Evolutionary conservation across 2,888 invertebrate species (phyloP).

Genomic region (Philopedon plagiatum): DNA sequence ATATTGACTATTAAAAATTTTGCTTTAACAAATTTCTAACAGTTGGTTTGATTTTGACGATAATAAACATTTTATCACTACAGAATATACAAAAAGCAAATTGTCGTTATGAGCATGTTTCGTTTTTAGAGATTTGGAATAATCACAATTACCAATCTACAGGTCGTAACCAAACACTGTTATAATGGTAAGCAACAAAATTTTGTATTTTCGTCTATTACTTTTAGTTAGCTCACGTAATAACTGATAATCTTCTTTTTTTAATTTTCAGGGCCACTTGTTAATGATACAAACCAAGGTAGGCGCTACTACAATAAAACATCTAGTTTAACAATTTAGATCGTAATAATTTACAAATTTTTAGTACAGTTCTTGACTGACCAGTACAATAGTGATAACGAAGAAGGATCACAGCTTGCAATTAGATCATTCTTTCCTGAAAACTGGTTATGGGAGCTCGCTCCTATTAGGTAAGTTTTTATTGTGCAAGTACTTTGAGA

Average conservation of each 20-base stretch:
- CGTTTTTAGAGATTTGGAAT: slow-evolving; percentile 70
- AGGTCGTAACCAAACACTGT: slow-evolving; percentile 72
- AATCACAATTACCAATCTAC: slow-evolving; percentile 72
- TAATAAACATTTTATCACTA: too few species aligned
- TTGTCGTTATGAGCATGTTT: not conserved
- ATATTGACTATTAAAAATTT: too few species aligned
- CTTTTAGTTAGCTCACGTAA: too few species aligned
- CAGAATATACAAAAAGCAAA: not conserved
- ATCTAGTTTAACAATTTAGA: not conserved
- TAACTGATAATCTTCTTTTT: not conserved
- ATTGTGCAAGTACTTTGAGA: too few species aligned
- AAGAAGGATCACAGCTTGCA: slow-evolving; percentile 57
- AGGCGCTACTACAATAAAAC: not conserved
- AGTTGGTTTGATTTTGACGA: too few species aligned
- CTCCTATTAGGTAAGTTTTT: slow-evolving; percentile 67
- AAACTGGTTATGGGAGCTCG: slow-evolving; percentile 80
- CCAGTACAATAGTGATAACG: slow-evolving; percentile 57
- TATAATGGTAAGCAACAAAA: slow-evolving; percentile 57
- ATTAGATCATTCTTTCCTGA: slow-evolving; percentile 72
- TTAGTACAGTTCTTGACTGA: slow-evolving; percentile 59
- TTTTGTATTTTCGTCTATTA: too few species aligned
- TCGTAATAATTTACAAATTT: slow-evolving; percentile 30
- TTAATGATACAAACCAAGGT: slow-evolving; percentile 50
- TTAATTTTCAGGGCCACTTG: slow-evolving; percentile 50
- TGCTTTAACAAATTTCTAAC: too few species aligned